Conservation (phyloP, 2,888 invertebrate species). For the Amphimallon solstitiale region DNA sequence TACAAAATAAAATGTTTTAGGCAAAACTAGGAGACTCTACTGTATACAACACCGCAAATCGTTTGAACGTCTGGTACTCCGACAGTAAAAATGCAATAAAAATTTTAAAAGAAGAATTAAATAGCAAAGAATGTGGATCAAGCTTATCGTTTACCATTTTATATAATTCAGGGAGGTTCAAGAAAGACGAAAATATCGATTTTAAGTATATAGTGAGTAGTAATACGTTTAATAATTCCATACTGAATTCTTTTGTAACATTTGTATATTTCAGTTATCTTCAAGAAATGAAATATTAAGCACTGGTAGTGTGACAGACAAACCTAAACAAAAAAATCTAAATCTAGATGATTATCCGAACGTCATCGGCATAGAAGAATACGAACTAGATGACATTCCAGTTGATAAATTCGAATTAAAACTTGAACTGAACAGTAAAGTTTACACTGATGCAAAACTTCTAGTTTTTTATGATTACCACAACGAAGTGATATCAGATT, state of each 20-base stretch:
- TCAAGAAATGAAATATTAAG: not conserved
- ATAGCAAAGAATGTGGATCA: not conserved
- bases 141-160: not conserved
- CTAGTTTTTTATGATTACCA: not conserved
- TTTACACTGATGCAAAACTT: slow-evolving; percentile 61
- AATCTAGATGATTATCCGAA: not conserved
- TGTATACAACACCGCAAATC: not conserved
- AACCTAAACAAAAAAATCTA: not conserved
- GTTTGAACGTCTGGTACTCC: not conserved
- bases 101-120: not conserved
- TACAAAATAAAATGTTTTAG: too few relatives aligned
- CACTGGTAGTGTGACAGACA: not conserved
- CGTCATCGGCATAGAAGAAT: slow-evolving; percentile 32
- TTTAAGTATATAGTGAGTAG: not conserved
- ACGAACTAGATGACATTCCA: slow-evolving; percentile 51
- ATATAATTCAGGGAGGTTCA: not conserved
- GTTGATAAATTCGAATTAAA: slow-evolving; percentile 66
- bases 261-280: slow-evolving; percentile 1
- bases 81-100: not conserved
- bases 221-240: too few relatives aligned
- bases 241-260: too few relatives aligned
- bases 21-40: too few relatives aligned
- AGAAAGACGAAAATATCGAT: not conserved
- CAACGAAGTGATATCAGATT: not conserved
- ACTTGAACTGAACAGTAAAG: slow-evolving; percentile 76